Evolutionary conservation across 2,113 vertebrate species (phyloP), one percentile per base, ranked within the genome.

Genomic region (Barbus barbus): DNA sequence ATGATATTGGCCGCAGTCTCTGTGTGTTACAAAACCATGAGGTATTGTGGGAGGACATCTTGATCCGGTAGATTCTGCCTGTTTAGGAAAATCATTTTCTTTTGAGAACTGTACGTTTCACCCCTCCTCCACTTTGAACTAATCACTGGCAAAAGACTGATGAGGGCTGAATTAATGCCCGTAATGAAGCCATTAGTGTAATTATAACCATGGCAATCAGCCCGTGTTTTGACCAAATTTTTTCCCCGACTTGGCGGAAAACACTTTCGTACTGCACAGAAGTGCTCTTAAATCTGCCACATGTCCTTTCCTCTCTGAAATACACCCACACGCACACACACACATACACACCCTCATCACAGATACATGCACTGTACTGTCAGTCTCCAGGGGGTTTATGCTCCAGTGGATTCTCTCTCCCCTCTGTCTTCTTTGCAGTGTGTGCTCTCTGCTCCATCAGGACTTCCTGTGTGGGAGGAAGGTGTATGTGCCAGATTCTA

Each of bases 131-230:
- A 67, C 80, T 86, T 85, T 75, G 82, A 77, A 85, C 78, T 87
- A 87, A 88, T 89, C 84, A 86, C 83, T 89, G 82, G 83, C 77
- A 87, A 88, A 88, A 88, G 86, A 85, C 83, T 89, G 77, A 88
- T 86, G 87, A 86, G 84, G 81, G 83, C 81, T 85, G 84, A 87
- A 86, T 89, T 88, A 87, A 88, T 86, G 81, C 81, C 82, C 56
- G 65, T 87, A 90, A 90, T 90, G 87, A 89, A 89, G 77, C 84
- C 83, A 88, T 90, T 89, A 90, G 86, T 53, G 87, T 85, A 87
- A 86, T 88, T 89, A 87, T 77, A 88, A 84, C 86, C 58, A 78
- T 86, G 84, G 81, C 87, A 88, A 90, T 88, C 85, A 88, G 85
- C 86, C 80, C 46, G 56, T 87, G 75, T 86, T 87, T 88, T 86